These are phyloP conservation scores for Tauraco hartlaubi DNA, from an alignment of 2,797 vertebrate genomes.

Conservation along the genomic window DNA sequence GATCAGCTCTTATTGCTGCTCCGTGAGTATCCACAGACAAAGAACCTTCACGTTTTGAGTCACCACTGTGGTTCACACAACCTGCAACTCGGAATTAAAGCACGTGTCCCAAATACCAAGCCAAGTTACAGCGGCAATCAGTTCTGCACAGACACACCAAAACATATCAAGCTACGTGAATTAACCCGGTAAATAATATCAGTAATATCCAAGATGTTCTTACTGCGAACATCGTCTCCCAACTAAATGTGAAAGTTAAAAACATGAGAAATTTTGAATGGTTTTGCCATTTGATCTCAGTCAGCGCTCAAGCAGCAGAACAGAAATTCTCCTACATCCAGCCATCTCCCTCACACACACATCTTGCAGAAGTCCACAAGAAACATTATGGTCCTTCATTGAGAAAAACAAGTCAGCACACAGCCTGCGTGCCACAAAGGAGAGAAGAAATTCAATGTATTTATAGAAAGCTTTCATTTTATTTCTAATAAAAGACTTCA, in stretches of 20 bases:
- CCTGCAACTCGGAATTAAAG: neutral
- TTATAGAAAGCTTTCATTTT: neutral
- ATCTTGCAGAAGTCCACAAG: neutral
- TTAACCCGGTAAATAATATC: neutral
- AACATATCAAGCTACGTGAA: neutral
- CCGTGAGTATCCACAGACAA: neutral
- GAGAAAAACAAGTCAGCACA: neutral
- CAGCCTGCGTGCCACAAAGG: neutral
- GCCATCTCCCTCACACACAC: neutral
- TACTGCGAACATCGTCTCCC: neutral
- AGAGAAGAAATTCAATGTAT: neutral
- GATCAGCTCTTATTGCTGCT: neutral
- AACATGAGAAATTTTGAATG: neutral
- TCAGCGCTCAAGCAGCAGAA: neutral
- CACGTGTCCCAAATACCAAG: neutral
- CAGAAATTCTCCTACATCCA: neutral
- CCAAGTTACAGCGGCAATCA: neutral
- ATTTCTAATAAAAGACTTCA: neutral
- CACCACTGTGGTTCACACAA: neutral
- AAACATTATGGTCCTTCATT: neutral
- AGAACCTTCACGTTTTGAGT: neutral
- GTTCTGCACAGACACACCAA: neutral
- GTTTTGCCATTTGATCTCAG: neutral
- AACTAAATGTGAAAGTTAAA: neutral
- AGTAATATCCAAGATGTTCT: too few relatives aligned